Conservation (phyloP, 2,888 invertebrate species). For the Argynnis bischoffii region DNA sequence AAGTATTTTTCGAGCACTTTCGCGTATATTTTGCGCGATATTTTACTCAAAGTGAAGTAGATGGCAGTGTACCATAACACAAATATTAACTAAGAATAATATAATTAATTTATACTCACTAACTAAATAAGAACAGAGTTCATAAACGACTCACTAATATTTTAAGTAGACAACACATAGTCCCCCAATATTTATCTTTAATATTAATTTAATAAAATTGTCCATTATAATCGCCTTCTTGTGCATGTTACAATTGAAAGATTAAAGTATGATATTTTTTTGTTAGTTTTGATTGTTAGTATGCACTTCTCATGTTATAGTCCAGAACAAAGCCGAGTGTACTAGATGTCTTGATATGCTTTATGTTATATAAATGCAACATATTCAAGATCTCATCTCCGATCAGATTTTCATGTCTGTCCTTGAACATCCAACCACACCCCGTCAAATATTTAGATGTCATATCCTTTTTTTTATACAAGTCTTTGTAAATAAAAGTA, state of each 20-base stretch:
- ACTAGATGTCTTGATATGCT: neutral
- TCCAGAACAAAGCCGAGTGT: too few species aligned
- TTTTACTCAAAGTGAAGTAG: neutral
- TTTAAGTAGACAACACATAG: slow-evolving; percentile 15
- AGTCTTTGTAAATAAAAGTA: too few species aligned
- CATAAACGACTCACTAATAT: slow-evolving; percentile 6
- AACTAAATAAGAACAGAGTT: neutral
- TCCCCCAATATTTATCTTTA: neutral
- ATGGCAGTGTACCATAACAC: slow-evolving; percentile 18
- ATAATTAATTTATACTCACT: neutral
- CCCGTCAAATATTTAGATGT: neutral
- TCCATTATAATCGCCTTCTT: neutral
- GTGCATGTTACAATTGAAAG: neutral
- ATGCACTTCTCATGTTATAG: too few species aligned
- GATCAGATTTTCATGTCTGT: neutral
- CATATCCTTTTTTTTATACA: too few species aligned
- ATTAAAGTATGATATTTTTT: neutral
- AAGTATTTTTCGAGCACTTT: slow-evolving; percentile 1
- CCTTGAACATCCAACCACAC: slow-evolving; percentile 7
- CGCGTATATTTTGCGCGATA: neutral
- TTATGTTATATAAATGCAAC: slow-evolving; percentile 12
- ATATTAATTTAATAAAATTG: neutral
- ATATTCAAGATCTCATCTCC: slow-evolving; percentile 2
- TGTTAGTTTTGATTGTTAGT: too few species aligned
- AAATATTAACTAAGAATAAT: slow-evolving; percentile 13